These are phyloP conservation scores for Salminus brasiliensis DNA, from an alignment of 2,113 vertebrate genomes.

Conservation along the genomic window DNA sequence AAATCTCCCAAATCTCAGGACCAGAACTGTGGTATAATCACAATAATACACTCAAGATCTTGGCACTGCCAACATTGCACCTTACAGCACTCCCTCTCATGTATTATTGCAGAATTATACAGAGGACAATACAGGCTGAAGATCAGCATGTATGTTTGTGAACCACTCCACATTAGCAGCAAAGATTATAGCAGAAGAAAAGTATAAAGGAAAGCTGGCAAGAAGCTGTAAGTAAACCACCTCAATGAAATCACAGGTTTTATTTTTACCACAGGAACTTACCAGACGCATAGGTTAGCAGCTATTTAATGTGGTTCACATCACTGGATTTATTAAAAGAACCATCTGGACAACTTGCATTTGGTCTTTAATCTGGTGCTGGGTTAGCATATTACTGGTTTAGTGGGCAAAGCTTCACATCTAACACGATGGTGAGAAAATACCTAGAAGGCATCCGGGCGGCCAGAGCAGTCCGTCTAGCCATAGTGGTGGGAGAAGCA, in stretches of 20 bases:
- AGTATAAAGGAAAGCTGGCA: background rate
- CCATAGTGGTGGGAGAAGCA: conserved; percentile 74
- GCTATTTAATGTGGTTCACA: background rate
- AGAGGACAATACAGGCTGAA: background rate
- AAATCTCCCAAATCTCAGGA: too few species aligned
- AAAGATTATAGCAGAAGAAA: background rate
- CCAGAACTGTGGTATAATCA: too few species aligned
- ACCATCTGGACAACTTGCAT: background rate
- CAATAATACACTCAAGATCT: too few species aligned
- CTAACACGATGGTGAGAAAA: conserved; percentile 67
- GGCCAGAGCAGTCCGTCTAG: conserved; percentile 77
- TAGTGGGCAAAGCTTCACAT: conserved; percentile 53
- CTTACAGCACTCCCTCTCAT: too few species aligned
- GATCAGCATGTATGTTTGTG: background rate
- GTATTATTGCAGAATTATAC: too few species aligned
- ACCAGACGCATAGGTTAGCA: background rate
- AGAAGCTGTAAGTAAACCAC: background rate
- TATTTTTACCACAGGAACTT: too few species aligned
- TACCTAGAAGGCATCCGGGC: conserved; percentile 93
- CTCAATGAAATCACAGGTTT: background rate
- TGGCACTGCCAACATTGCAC: too few species aligned
- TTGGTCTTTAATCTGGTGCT: background rate
- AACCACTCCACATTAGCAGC: conserved; percentile 3
- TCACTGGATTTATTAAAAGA: background rate
- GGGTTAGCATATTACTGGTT: conserved; percentile 46